A percentile compares a stretch with the other conserved stretches of the same genome.
Conservation (phyloP, 2,797 vertebrate genomes). For the Alca torda region DNA sequence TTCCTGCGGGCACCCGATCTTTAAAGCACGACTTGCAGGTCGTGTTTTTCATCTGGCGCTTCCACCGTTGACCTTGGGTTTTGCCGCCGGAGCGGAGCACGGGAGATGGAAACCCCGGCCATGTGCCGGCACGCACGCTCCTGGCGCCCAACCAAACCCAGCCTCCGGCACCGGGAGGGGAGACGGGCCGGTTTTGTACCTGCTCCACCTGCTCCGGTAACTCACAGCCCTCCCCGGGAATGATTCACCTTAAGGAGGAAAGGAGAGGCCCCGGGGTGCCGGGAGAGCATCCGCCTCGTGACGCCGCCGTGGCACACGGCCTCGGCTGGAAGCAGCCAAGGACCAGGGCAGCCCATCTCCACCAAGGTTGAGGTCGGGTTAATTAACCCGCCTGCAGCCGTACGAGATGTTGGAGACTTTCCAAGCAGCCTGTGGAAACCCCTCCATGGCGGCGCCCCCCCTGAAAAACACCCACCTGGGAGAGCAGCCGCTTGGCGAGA, state of each 20-base stretch:
- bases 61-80: neutral
- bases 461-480: neutral
- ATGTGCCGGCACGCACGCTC: rapidly evolving
- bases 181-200: neutral
- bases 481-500: neutral
- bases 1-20: rapidly evolving
- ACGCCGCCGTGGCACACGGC: neutral
- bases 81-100: neutral
- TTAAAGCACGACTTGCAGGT: neutral
- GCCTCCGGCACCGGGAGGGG: neutral
- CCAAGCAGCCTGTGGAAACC: neutral
- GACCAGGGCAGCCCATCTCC: neutral
- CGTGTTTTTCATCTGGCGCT: neutral
- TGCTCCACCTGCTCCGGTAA: neutral
- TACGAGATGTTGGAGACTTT: rapidly evolving
- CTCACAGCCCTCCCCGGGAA: neutral
- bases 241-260: neutral
- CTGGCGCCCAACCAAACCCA: neutral
- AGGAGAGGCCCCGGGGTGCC: neutral
- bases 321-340: neutral
- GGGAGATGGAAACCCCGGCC: neutral
- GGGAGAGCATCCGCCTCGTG: rapidly evolving
- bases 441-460: rapidly evolving
- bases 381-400: neutral
- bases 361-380: neutral